Base-by-base conservation (phyloP, 64 coral and sea anemone genomes). In the Porites australiensis region DNA sequence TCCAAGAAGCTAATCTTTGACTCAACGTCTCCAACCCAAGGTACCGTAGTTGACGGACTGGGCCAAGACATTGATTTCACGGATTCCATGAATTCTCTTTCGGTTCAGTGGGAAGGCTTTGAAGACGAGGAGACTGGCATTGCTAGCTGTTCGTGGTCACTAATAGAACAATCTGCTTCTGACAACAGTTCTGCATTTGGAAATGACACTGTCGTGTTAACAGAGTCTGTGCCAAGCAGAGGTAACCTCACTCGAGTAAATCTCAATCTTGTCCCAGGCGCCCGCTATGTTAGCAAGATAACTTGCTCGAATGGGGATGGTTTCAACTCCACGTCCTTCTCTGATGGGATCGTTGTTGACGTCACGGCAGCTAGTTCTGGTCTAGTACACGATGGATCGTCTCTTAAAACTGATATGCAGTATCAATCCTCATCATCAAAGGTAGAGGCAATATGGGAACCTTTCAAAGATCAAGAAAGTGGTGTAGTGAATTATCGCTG, bases 281-380 rank as follows among this genome's bases (percentile, higher is more conserved):
- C 91, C 55, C 75, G 88, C 49, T 98, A 96, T 54, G 75, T 98
- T 44, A 96, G 79, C 45, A 54, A 72, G 6, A 90, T 98, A 10
- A 88, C 81, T 2, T 98, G 97, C 70, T 79, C 78, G 48, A 98
- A 98, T 58, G 6, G 54, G 6, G 97, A 98, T 79, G 97, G 97
- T 4, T 94, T 98, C 44, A 96, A 79, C 59, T 84, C 85, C 15
- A 93, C 97, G 13, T 88, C 74, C 0, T 77, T 77, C 10, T 98
- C 97, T 66, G 87, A 98, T 90, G 97, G 97, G 37, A 88, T 98
- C 16, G 66, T 96, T 79, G 91, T 96, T 16, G 97, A 98, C 59
- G 70, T 87, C 5, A 95, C 94, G 14, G 91, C 97, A 18, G 91
- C 97, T 0, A 79, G 44, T 63, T 74, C 80, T 48, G 83, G 94